These are phyloP conservation scores for Cheirogaleus medius DNA, from an alignment of 2,113 vertebrate species.

Conservation along the genomic window DNA sequence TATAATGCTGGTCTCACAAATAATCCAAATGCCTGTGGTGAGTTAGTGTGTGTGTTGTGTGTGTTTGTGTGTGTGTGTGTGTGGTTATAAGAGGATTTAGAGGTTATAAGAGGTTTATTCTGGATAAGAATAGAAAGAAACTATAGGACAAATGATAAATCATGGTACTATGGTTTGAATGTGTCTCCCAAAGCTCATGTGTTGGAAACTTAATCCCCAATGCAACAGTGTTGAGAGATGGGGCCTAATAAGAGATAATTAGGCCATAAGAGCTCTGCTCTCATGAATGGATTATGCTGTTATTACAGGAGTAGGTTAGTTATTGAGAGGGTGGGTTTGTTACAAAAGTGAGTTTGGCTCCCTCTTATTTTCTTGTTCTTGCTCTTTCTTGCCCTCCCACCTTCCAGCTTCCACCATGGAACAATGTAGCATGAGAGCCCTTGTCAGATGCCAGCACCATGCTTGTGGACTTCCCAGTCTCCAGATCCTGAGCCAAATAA, in stretches of 20 bases:
- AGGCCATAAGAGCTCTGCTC: not conserved
- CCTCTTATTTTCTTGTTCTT: not conserved
- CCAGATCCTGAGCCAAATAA: not conserved
- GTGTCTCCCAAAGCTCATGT: not conserved
- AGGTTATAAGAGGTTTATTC: not conserved
- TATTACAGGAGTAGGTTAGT: not conserved
- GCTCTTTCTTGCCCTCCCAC: not conserved
- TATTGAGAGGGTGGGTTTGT: not conserved
- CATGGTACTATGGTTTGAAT: not conserved
- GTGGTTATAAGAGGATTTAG: too few relatives aligned
- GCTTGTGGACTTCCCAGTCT: not conserved
- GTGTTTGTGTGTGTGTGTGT: not conserved
- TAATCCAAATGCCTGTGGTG: not conserved
- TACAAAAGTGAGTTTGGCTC: not conserved
- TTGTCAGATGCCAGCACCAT: not conserved
- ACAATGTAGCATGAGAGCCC: not conserved
- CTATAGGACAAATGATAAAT: not conserved
- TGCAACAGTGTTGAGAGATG: not conserved
- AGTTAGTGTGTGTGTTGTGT: not conserved
- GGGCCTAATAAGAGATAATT: not conserved
- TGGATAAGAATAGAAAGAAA: not conserved
- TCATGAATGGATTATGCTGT: not conserved
- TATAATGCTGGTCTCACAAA: not conserved
- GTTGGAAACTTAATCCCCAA: not conserved
- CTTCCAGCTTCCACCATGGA: not conserved